These are phyloP conservation scores for Salvelinus fontinalis DNA, from an alignment of 2,113 vertebrate genomes.

Conservation along the genomic window DNA sequence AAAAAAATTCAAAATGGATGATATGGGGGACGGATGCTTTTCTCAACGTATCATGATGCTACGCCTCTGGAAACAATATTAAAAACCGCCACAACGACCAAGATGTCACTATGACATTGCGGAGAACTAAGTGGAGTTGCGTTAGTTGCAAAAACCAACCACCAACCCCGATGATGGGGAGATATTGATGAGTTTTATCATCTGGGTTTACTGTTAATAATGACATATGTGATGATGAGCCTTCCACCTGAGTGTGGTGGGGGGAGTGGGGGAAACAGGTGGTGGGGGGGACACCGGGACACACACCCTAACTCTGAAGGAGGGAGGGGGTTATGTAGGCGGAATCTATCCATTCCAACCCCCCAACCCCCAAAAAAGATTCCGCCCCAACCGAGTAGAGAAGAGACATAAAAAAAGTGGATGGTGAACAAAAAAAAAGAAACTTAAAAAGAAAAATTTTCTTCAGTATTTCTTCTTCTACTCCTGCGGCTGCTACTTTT, in stretches of 20 bases:
- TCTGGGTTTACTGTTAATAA: conserved; percentile 82
- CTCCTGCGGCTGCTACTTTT: conserved; percentile 62
- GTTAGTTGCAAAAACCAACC: conserved; percentile 70
- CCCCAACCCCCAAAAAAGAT: conserved; percentile 28
- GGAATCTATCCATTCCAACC: neutral
- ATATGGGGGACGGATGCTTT: conserved; percentile 52
- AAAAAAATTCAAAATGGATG: conserved; percentile 46
- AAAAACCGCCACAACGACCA: conserved; percentile 66
- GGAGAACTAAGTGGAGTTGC: conserved; percentile 61
- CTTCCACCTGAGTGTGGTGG: conserved; percentile 62
- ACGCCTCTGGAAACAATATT: conserved; percentile 52
- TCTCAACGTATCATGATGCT: conserved; percentile 56
- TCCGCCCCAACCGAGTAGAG: conserved; percentile 32
- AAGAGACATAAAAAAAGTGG: conserved; percentile 50
- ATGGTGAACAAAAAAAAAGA: conserved; percentile 40
- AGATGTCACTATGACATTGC: conserved; percentile 54
- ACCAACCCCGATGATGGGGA: conserved; percentile 44
- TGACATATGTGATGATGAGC: conserved; percentile 63
- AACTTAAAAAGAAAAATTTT: conserved; percentile 59
- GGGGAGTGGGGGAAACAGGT: conserved; percentile 48
- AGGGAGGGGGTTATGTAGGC: neutral
- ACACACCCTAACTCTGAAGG: conserved; percentile 31
- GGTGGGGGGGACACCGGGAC: conserved; percentile 45
- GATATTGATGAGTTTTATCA: conserved; percentile 98
- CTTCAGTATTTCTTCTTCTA: conserved; percentile 76